Evolutionary conservation across 2,888 invertebrate species (phyloP), one percentile per base, ranked within the genome.

Genomic region (Watsonalla binaria): DNA sequence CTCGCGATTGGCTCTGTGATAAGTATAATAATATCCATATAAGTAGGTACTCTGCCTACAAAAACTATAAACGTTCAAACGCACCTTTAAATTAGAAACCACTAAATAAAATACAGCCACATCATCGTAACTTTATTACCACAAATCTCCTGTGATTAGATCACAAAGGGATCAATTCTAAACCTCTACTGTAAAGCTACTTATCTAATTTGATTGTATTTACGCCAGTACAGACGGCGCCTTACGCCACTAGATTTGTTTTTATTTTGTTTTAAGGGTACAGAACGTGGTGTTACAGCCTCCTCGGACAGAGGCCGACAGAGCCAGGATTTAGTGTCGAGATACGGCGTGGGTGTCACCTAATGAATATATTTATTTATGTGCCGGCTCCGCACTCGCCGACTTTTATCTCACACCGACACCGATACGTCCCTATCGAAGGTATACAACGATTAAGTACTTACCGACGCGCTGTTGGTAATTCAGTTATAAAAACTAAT

Each of bases 351-450:
- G 87, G 90, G 90, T 88, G 90, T 90, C 83, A 79, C 83, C 86
- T 90, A 90, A 90, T 90, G 90, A 90, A 90, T 89, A 88, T 87
- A 89, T 86, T 88, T 90, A 89, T 89, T 90, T 89, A 82, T 81
- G 80, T 80, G 80, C 72, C 68, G 74, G 70, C 72, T 68, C 70
- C 65, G 62, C 65, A 55, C 54, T 65, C 69, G 78, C 75, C 72
- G 70, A 75, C 86, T 84, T 86, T 87, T 84, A 84, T 85, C 87
- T 82, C 74, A 70, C 72, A 73, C 80, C 80, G 78, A 74, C 74
- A 66, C 61, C 63, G 78, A 81, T 81, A 76, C 71, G 76, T 71
- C 64, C 65, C 66, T 76, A 74, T 75, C 72, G 67, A 57, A 63
- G n/a, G 14, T 24, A 49, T 46, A 14, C 34, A 45, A 35, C 65